phyloP scores from a whole-genome alignment of 2,113 vertebrate species.

The Orthonyx spaldingii region DNA sequence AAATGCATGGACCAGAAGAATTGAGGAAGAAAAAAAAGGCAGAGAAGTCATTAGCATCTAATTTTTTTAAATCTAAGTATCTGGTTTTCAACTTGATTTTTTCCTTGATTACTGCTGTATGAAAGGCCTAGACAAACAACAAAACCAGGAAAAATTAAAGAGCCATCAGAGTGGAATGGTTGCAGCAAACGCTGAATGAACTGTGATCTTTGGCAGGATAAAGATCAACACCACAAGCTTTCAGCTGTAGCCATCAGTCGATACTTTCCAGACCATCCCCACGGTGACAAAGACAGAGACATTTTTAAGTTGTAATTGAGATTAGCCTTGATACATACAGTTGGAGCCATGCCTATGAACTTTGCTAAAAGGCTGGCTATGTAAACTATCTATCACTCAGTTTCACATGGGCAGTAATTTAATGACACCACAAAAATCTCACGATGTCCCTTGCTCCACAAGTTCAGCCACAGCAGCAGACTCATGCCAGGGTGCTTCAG shows the following conservation, averaged over 20 bases:
- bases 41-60: neutral
- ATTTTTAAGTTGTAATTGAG: slow-evolving; percentile 56
- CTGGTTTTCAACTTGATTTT: neutral
- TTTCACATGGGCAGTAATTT: slow-evolving; percentile 24
- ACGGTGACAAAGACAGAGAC: neutral
- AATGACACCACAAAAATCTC: slow-evolving; percentile 39
- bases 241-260: neutral
- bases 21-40: neutral
- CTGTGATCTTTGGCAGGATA: slow-evolving; percentile 13
- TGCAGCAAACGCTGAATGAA: neutral
- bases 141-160: neutral
- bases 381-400: neutral
- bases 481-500: neutral
- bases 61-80: neutral
- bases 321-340: slow-evolving; percentile 6
- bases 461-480: neutral
- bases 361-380: slow-evolving; percentile 17
- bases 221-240: neutral
- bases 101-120: neutral
- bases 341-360: slow-evolving; percentile 10
- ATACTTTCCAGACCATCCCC: neutral
- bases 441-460: neutral
- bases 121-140: neutral
- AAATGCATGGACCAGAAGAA: neutral
- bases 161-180: neutral